Evolutionary conservation across 2,113 vertebrate genomes (phyloP), one percentile per base, ranked within the genome.

Genomic region (Vulpes lagopus): DNA sequence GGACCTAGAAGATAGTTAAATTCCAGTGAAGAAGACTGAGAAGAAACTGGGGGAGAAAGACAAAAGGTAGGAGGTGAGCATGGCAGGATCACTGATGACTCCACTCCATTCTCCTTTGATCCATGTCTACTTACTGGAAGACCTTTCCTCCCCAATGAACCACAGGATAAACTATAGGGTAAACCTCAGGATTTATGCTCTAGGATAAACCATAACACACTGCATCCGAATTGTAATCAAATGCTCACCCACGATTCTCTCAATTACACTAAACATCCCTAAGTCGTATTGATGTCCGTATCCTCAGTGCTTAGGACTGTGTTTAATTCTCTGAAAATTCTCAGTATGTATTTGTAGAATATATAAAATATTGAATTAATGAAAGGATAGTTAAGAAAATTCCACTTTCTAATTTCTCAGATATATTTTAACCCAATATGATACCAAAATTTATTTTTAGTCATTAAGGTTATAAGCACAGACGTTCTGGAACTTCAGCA

Each of bases 361-460:
- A 65, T 71, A 22, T 30, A 55, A 95, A 78, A 91, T 82, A 25
- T 0, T 84, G 23, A 80, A 59, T 79, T 91, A 92, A 84, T 84
- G 30, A 95, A 93, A 87, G 4, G 1, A 30, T 20, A 27, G 12
- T 80, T 57, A 23, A 65, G 6, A 35, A 51, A 86, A 89, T 86
- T 67, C 22, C 85, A 14, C 8, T 90, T 92, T 89, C 43, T 92
- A 22, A 81, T 91, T 96, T 80, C 30, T 80, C 27, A 94, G 38
- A 22, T 73, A 73, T 73, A 59, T 32, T 93, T 95, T 79, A 71
- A 95, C 65, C 27, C 53, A 95, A 88, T 15, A 88, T 81, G 69
- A 92, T 49, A 38, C 2, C 32, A 65, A 91, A 62, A 76, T 67
- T 94, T 97, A 87, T 91, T 95, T 96, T 97, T 73, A 88, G 8